Conservation (phyloP, 2,113 vertebrate species). For the Epinephelus cyanopodus region DNA sequence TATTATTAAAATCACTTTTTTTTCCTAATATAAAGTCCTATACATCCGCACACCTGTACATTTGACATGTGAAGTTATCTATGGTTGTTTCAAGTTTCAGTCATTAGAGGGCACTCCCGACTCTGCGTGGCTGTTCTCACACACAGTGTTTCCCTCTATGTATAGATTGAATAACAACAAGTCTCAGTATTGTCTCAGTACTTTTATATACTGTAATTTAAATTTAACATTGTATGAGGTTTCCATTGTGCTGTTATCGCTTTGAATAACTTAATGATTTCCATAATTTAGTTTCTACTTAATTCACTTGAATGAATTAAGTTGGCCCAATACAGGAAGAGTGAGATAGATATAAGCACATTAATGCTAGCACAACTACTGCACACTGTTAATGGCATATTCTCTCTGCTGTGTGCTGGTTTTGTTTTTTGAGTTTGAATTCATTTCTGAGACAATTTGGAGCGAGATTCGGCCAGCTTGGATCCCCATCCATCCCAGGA, state of each 20-base stretch:
- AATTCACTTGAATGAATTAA: conserved; percentile 4
- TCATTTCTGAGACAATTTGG: neutral
- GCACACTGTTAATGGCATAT: neutral
- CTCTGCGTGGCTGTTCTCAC: neutral
- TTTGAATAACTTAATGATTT: neutral
- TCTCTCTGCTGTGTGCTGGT: neutral
- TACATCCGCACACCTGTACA: neutral
- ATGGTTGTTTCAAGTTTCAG: neutral
- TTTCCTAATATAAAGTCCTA: too few species aligned
- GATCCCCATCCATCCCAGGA: neutral
- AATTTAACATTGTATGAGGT: neutral
- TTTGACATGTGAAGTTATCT: neutral
- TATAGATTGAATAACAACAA: neutral
- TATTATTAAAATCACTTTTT: neutral
- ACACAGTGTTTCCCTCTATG: neutral
- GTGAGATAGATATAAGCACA: neutral
- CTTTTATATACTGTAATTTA: neutral
- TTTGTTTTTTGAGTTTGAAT: neutral
- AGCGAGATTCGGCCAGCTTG: neutral
- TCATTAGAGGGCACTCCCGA: conserved; percentile 35
- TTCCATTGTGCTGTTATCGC: neutral
- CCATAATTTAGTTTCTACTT: neutral
- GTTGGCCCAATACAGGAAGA: neutral
- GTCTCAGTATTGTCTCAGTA: neutral
- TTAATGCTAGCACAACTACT: neutral